Evolutionary conservation across 2,888 invertebrate species (phyloP), one percentile per base, ranked within the genome.

Genomic region (Lacanobia wlatinum): DNA sequence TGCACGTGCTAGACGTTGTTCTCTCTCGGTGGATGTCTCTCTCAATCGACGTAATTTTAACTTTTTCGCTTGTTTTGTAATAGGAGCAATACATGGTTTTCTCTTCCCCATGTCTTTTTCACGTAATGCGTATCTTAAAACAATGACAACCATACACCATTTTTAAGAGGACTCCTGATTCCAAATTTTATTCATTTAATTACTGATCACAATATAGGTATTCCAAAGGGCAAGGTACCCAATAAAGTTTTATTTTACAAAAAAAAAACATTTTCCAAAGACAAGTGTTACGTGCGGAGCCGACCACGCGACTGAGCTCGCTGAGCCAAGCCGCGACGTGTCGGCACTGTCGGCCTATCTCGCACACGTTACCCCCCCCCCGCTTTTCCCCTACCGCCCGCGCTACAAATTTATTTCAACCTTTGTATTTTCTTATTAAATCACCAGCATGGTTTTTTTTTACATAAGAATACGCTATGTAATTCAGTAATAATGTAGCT

Each of bases 1-100:
- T 7, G 1, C 10, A 38, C 18, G 66, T 43, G 21, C 53, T 6
- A 65, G 43, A 18, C 53, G 65, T 14, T 6, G 34, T 38, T 65
- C 66, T 34, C 64, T 53, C 28, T 69, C 64, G 2, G 64, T 5
- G 12, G 66, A 38, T 55, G 55, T 38, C 66, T 70, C 67, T n/a
- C 23, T 28, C 67, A n/a, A 10, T 70, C 66, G 46, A 23, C 10
- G 21, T 14, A 48, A n/a, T 70, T 4, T 70, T 2, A 0, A 0
- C 21, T 1, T 48, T 23, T 10, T 55, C 23, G 34, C 40, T 21
- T 6, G 0, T n/a, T 10, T n/a, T 21, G 58, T 59, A 21, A 7
- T 0, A 40, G 9, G 1, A 48, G 58, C 40, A 59, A 59, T 0
- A 14, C 9, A 23, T 12, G 23, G 1, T 43, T 61, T 60, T 60